Base-by-base conservation (phyloP, 2,888 invertebrate genomes). In the Agrochola litura region DNA sequence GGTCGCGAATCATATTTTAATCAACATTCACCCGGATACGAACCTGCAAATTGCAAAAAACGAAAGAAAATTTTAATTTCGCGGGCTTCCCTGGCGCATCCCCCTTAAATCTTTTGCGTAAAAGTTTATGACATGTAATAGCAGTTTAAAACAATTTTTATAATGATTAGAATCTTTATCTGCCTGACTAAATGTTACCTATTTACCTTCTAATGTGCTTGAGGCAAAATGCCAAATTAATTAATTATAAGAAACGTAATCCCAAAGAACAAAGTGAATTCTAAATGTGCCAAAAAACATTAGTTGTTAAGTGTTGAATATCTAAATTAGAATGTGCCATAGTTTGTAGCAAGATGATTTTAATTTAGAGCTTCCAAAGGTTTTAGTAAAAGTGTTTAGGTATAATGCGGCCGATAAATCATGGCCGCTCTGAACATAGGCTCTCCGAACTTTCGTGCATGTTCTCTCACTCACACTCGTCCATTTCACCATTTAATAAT, bases 261-360 rank as follows among this genome's bases (percentile, higher is more conserved):
- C 87, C 93, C 93, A 95, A 94, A 95, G 93, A 94, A 79, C 86
- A 90, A 79, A 90, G 95, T 96, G 96, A 95, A 95, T 96, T 96
- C 95, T 91, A 89, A 89, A 91, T 86, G 96, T 96, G 96, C 96
- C 96, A 96, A 95, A 30, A 95, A 90, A 89, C 79, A 73, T 79
- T 91, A 90, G 86, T 73, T 87, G 72, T 63, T 91, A 90, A 88
- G 87, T 84, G 72, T 88, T 87, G 77, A 30, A 72, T 74, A 76
- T 49, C 52, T 81, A 76, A 73, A 77, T 68, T 76, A 60, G 65
- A 76, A 69, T 10, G 82, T 86, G 81, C 81, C 86, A 88, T 85
- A 84, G 81, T 74, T 75, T 73, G 41, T 77, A 79, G 25, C 9
- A 19, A 66, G 5, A 37, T 63, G 41, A 63, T 65, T 41, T 37